These are phyloP conservation scores for Eledone cirrhosa DNA, from an alignment of 2,888 invertebrate genomes.

Conservation along the genomic window DNA sequence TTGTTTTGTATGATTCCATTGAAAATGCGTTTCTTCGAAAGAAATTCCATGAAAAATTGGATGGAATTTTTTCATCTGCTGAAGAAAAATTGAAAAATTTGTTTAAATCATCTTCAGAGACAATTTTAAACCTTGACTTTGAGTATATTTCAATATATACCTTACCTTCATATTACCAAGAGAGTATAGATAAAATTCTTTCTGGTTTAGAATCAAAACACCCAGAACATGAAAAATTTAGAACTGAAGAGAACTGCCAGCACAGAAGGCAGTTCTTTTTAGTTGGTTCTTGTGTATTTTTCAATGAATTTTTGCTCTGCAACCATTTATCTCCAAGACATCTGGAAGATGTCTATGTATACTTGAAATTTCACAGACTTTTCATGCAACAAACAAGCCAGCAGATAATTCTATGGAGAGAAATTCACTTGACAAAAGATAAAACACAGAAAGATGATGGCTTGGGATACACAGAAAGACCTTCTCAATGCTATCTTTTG, in stretches of 20 bases:
- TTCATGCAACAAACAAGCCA: neutral
- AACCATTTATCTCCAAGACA: constrained; percentile 83
- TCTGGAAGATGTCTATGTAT: constrained; percentile 79
- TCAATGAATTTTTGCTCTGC: constrained; percentile 77
- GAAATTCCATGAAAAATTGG: constrained; percentile 12
- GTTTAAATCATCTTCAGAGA: neutral
- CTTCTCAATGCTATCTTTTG: neutral
- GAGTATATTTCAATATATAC: neutral
- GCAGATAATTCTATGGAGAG: neutral
- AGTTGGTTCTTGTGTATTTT: constrained; percentile 28
- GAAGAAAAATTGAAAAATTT: neutral
- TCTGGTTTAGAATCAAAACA: neutral
- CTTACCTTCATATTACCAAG: neutral
- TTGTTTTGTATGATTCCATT: constrained; percentile 6
- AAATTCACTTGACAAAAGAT: neutral
- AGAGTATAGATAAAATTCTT: neutral
- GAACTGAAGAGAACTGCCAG: too few species aligned
- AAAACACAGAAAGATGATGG: neutral
- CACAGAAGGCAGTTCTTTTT: neutral
- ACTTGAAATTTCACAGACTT: constrained; percentile 80
- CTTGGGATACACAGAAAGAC: neutral
- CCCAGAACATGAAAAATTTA: neutral
- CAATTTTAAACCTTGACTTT: neutral
- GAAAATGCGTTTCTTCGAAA: neutral
- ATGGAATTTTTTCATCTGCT: neutral